Percentiles rank a stretch among this genome's conserved stretches.
Evolutionary conservation across 2,888 invertebrate genomes (phyloP).

Genomic region (Drosophila pseudotalamancana): DNA sequence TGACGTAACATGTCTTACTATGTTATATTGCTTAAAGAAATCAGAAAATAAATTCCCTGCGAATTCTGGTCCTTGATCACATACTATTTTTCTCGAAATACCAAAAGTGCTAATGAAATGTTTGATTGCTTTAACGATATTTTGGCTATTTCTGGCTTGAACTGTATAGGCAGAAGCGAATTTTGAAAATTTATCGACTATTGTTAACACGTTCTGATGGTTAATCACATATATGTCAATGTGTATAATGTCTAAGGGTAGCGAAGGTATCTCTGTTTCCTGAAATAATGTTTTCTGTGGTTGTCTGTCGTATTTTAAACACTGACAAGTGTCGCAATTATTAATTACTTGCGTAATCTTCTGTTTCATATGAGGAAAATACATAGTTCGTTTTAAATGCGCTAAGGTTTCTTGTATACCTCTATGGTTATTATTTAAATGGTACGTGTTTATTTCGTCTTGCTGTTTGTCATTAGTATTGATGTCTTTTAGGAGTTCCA

Average conservation of each 20-base stretch:
- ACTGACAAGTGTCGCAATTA: no score
- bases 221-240: not conserved
- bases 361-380: no score
- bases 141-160: not conserved
- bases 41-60: slow-evolving; percentile 30
- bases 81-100: slow-evolving; percentile 29
- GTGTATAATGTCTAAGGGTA: not conserved
- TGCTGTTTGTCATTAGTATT: no score
- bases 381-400: no score
- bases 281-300: not conserved
- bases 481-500: no score
- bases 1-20: not conserved
- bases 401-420: no score
- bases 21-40: slow-evolving; percentile 19
- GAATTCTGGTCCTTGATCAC: slow-evolving; percentile 45
- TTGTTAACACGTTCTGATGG: no score
- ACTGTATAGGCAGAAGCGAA: not conserved
- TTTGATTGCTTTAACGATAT: not conserved
- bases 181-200: not conserved
- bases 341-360: no score
- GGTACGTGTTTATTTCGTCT: no score
- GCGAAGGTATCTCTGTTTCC: not conserved
- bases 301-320: no score
- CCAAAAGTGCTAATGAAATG: not conserved
- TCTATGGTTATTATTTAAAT: no score